Base-by-base conservation (phyloP, 2,797 vertebrate genomes). In the Amniataba percoides region DNA sequence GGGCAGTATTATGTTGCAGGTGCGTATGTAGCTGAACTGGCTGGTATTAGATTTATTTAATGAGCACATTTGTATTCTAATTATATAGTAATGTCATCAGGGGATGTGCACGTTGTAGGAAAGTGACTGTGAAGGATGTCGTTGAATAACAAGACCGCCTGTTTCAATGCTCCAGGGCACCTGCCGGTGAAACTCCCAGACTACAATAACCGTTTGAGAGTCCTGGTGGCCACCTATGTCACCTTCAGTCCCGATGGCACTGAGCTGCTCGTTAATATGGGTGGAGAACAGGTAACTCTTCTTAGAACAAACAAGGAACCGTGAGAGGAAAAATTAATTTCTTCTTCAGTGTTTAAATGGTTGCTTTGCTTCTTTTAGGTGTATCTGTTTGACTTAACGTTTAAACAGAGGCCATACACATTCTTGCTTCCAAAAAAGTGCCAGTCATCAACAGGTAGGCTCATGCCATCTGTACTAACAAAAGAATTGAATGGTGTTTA, bases 1-100 rank as follows among this genome's bases (percentile, higher is more conserved):
- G 98, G 97, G 1, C 98, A 99, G 93, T 99, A 99, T 93, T 99
- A 99, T 14, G 98, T 99, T 40, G 98, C 98, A 96, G 98, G 98
- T 99, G 49, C 67, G 80, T 81, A 31, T 63, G 21, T 42, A 23
- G 21, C 23, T 71, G 39, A 51, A 69, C 40, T 63, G 18, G 61
- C 18, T 66, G 59, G 0, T 21, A 10, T 77, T 25, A 58, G 6
- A 57, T 70, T 1, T 6, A 53, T 65, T 61, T 10, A 58, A 52
- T 69, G 3, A 10, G 18, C n/a, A 18, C 18, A 61, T 78, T 68
- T 73, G 15, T 42, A 3, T 74, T 49, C 14, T 45, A 46, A 51
- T 51, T 25, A 7, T 49, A 25, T 10, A 6, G 16, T 27, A 34
- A 55, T 40, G 18, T n/a, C n/a, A 42, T 23, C 1, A 39, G 45